A percentile compares a stretch with the other conserved stretches of the same genome.
phyloP scores from a whole-genome alignment of 2,888 invertebrate species.

The Carcina quercana region DNA sequence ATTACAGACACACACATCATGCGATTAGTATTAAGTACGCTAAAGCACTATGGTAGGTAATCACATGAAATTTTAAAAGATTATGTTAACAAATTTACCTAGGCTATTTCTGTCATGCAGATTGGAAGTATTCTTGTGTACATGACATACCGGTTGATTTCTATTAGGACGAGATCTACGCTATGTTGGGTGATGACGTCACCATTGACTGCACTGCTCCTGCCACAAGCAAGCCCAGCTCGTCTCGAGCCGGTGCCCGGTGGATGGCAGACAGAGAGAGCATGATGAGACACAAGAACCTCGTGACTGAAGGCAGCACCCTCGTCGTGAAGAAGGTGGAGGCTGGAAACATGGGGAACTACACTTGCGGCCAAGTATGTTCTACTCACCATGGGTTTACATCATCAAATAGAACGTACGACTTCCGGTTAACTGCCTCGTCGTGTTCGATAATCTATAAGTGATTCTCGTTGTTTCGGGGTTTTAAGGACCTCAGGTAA shows the following conservation, averaged over 20 bases:
- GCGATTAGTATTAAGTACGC: too few relatives aligned
- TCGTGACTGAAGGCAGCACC: conserved; percentile 19
- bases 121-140: too few relatives aligned
- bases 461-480: neutral
- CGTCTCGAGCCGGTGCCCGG: neutral
- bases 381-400: conserved; percentile 22
- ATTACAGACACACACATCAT: too few relatives aligned
- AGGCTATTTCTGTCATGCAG: too few relatives aligned
- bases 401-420: conserved; percentile 17
- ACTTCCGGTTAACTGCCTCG: conserved; percentile 19
- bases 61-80: too few relatives aligned
- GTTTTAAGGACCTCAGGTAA: too few relatives aligned
- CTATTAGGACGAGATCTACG: conserved; percentile 33
- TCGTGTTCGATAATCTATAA: neutral
- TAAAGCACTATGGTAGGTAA: too few relatives aligned
- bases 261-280: conserved; percentile 28
- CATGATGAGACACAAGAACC: conserved; percentile 27
- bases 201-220: conserved; percentile 23
- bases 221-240: neutral
- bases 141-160: too few relatives aligned
- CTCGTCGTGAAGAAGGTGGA: conserved; percentile 23
- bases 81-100: too few relatives aligned
- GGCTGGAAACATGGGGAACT: conserved; percentile 31
- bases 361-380: conserved; percentile 30
- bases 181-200: conserved; percentile 28